These are phyloP conservation scores for Heliconius nattereri DNA, from an alignment of 1,140 invertebrate species.

Conservation along the genomic window DNA sequence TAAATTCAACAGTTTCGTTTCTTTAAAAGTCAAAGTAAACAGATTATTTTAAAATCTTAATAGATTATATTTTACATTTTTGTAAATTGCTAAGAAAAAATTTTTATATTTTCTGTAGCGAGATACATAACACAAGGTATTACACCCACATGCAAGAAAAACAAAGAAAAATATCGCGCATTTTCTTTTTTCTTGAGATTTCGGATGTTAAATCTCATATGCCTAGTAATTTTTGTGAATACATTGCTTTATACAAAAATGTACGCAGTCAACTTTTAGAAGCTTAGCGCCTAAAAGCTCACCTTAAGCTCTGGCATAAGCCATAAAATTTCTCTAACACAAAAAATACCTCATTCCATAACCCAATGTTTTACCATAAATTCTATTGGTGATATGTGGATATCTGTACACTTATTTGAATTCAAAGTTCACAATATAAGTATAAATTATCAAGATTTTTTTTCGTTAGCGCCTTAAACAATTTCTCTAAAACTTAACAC, in stretches of 20 bases:
- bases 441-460: neutral
- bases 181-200: conserved; percentile 2
- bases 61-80: neutral
- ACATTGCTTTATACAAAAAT: neutral
- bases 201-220: neutral
- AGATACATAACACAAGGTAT: neutral
- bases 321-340: neutral
- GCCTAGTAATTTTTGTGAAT: conserved; percentile 2
- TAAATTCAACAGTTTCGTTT: neutral
- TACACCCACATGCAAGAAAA: neutral
- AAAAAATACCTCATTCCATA: neutral
- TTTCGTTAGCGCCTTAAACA: neutral
- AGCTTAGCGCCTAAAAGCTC: neutral
- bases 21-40: neutral
- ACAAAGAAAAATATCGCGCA: neutral
- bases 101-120: neutral
- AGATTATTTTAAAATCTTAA: no score
- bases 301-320: neutral
- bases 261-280: neutral
- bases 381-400: neutral
- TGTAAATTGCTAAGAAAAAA: neutral
- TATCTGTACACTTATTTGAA: neutral
- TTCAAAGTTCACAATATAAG: neutral
- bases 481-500: neutral
- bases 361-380: neutral